These are phyloP conservation scores for Chloropsis cyanopogon DNA, from an alignment of 2,113 vertebrate species.

Conservation along the genomic window DNA sequence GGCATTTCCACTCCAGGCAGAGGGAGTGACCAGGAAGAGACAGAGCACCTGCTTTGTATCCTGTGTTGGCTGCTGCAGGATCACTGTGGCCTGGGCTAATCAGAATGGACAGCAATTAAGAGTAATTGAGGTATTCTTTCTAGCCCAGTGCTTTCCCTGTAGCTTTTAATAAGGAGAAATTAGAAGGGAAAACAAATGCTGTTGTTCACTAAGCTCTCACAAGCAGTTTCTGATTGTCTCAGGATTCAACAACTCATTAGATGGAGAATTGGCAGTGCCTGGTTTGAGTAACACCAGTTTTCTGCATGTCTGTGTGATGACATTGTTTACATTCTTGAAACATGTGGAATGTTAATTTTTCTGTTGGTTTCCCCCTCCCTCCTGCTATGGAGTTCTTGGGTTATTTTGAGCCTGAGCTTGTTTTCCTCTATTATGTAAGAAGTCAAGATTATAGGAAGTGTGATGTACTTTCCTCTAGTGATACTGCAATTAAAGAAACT, in stretches of 20 bases:
- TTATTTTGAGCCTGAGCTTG: background rate
- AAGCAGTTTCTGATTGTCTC: background rate
- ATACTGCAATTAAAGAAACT: background rate
- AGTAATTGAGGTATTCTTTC: constrained; percentile 44
- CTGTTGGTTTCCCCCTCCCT: background rate
- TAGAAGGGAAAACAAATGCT: constrained; percentile 35
- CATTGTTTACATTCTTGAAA: constrained; percentile 58
- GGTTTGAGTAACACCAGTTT: constrained; percentile 36
- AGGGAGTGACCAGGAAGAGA: background rate
- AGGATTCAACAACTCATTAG: constrained; percentile 25
- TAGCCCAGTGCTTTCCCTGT: constrained; percentile 23
- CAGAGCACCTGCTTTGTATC: background rate
- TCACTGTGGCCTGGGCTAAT: background rate
- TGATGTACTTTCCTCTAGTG: background rate
- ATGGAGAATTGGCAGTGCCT: background rate
- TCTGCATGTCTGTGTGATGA: constrained; percentile 36
- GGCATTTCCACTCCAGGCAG: background rate
- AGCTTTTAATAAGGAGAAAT: constrained; percentile 35
- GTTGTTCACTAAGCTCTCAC: background rate
- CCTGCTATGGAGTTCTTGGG: background rate
- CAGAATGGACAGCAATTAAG: constrained; percentile 34
- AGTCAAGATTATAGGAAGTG: constrained; percentile 7
- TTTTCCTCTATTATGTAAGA: background rate
- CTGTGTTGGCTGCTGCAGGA: background rate
- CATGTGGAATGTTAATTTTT: constrained; percentile 49